These are phyloP conservation scores for Halisarca cf. caerulea DNA, from an alignment of 37 sponge, comb jelly and placozoan genomes.

Conservation along the genomic window DNA sequence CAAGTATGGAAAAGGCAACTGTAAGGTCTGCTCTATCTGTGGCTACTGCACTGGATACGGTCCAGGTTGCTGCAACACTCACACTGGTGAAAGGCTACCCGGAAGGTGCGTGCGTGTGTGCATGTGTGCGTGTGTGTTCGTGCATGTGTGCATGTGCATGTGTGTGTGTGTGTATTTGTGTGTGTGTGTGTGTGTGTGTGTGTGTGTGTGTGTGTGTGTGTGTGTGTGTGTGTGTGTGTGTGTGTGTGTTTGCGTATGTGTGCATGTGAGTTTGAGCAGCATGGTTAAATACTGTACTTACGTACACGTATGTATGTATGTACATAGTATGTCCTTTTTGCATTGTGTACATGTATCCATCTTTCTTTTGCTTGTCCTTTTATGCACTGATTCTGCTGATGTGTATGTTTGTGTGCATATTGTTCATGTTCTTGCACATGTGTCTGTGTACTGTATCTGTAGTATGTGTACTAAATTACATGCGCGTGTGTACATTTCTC, in stretches of 20 bases:
- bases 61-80: slow-evolving; percentile 83
- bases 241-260: slow-evolving; percentile 17
- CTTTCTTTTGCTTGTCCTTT: too few relatives aligned
- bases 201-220: neutral
- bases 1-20: slow-evolving; percentile 68
- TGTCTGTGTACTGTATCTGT: neutral
- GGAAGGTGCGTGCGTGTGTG: slow-evolving; percentile 74
- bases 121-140: too few relatives aligned
- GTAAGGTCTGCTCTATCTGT: slow-evolving; percentile 86
- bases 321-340: too few relatives aligned
- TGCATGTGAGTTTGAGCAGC: neutral
- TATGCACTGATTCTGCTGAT: too few relatives aligned
- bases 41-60: slow-evolving; percentile 95
- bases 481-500: neutral
- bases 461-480: neutral
- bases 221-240: neutral
- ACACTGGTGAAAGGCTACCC: slow-evolving; percentile 55
- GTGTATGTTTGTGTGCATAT: too few relatives aligned
- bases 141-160: neutral
- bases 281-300: too few relatives aligned
- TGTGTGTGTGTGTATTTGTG: neutral
- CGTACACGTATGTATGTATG: neutral
- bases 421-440: too few relatives aligned
- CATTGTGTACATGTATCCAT: neutral
- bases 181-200: too few relatives aligned